Evolutionary conservation across 2,797 vertebrate species (phyloP).

Genomic region (Catharus ustulatus): DNA sequence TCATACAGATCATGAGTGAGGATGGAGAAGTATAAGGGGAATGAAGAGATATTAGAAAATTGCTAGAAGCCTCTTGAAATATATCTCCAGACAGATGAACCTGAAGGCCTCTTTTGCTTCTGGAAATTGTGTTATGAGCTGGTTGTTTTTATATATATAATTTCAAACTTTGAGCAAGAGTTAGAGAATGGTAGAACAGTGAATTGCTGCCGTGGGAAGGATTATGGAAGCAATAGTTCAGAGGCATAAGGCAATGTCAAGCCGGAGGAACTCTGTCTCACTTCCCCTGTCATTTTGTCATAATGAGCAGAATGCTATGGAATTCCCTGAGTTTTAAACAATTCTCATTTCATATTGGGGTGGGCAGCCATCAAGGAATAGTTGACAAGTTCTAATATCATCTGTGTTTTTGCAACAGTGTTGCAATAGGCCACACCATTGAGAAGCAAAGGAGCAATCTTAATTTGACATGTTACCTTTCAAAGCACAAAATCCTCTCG

Average conservation of each 20-base stretch:
- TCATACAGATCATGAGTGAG: neutral
- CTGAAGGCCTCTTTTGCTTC: neutral
- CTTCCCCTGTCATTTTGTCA: neutral
- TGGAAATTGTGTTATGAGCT: neutral
- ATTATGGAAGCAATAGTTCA: neutral
- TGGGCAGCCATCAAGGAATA: neutral
- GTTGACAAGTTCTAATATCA: neutral
- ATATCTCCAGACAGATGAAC: neutral
- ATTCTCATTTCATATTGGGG: neutral
- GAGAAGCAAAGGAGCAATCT: neutral
- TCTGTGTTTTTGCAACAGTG: neutral
- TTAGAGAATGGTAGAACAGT: neutral
- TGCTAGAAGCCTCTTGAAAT: neutral
- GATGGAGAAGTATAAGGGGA: neutral
- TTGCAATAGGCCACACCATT: neutral
- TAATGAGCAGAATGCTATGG: neutral
- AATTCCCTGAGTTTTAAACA: neutral
- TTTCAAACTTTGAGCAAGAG: neutral
- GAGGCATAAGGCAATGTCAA: neutral
- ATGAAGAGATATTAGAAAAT: neutral
- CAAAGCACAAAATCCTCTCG: accelerated
- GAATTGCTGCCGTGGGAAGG: neutral
- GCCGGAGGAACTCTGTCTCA: neutral
- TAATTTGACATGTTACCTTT: neutral
- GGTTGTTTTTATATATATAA: neutral